Conservation (phyloP, 92 coral and sea anemone genomes). For the Galaxea fascicularis region DNA sequence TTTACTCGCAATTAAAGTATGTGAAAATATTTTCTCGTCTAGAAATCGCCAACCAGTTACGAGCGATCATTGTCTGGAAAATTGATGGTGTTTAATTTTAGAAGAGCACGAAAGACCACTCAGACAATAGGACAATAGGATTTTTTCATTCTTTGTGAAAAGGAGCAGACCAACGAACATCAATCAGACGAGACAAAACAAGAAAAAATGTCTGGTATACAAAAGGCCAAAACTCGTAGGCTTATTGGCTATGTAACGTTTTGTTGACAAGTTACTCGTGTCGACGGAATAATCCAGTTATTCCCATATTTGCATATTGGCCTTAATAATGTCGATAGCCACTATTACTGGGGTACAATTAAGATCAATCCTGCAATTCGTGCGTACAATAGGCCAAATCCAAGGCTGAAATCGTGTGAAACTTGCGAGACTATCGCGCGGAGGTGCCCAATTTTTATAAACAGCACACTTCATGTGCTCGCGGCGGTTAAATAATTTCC, state of each 20-base stretch:
- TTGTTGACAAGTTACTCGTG: constrained; percentile 45
- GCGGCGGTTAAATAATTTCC: constrained; percentile 18
- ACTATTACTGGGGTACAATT: background rate
- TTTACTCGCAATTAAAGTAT: too few species aligned
- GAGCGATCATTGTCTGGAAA: too few species aligned
- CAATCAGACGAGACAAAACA: background rate
- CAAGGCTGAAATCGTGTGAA: background rate
- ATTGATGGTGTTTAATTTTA: background rate
- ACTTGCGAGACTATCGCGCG: background rate
- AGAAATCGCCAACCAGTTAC: background rate
- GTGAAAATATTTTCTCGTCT: constrained; percentile 9
- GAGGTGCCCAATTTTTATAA: background rate
- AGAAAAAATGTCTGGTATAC: background rate
- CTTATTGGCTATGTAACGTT: constrained; percentile 15
- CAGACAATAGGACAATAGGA: background rate
- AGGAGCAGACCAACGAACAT: background rate
- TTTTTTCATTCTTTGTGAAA: background rate
- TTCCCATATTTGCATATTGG: constrained; percentile 34
- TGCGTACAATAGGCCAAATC: background rate
- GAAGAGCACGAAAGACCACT: background rate
- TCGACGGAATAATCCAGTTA: constrained; percentile 14
- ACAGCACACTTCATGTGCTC: background rate
- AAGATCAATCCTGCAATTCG: background rate
- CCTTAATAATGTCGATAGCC: constrained; percentile 12
- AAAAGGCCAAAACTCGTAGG: background rate